Evolutionary conservation across 1,140 invertebrate genomes (phyloP), one percentile per base, ranked within the genome.

Genomic region (Nasonia giraulti): DNA sequence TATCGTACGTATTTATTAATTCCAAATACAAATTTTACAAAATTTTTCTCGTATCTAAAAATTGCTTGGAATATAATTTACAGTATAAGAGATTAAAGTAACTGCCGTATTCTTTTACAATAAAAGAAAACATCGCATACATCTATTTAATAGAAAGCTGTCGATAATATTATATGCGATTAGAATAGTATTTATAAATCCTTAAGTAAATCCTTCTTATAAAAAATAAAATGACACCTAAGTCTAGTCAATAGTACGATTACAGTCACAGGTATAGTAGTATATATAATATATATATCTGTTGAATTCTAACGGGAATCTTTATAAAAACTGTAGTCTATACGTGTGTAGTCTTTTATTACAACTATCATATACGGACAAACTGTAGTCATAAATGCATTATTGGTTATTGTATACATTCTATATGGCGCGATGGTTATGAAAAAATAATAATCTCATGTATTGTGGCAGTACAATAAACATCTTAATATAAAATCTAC

Each of bases 311-410:
- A 8, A n/a, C n/a, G n/a, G 6, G 33, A 66, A 66, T 79, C 40
- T 33, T 79, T 79, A 79, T 62, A 55, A 79, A 79, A 79, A 79
- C 77, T 79, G 17, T 50, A 79, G 50, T 66, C 33, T 5, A 23
- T 62, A 55, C 23, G 11, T 62, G 23, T 6, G 47, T 0, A 27
- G 12, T 27, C 11, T 62, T 31, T 2, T 62, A 62, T 20, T 62
- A n/a, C 50, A 37, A 40, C 47, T 50, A 44, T 1, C 50, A 27
- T 20, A 11, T 37, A 12, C 20, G 17, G 20, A 6, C 17, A n/a
- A 62, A 5, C 6, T 20, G 6, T 62, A 37, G 47, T 75, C 4
- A 23, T 44, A 77, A 77, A 74, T 62, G 55, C 20, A 62, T 62
- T 62, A 62, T n/a, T 62, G 20, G 55, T 62, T 27, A 27, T 62